Base-by-base conservation (phyloP, 2,797 vertebrate genomes). In the Potorous gilbertii region DNA sequence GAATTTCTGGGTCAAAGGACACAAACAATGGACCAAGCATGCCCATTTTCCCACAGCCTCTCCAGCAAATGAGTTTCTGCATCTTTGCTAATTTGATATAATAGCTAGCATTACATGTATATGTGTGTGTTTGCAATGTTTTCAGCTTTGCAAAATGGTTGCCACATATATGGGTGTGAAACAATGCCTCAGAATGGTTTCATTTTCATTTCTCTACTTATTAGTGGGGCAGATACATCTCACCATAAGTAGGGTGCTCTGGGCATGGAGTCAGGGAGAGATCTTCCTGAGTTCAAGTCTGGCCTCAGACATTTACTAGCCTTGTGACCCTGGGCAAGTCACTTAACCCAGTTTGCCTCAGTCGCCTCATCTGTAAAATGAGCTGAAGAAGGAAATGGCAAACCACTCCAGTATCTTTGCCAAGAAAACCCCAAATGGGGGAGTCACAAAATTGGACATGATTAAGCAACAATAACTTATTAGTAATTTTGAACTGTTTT, bases 101-200 rank as follows among this genome's bases (percentile, higher is more conserved):
- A 46, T 1, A 93, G 56, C 46, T 95, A 74, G 40, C n/a, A 24
- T n/a, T 87, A 59, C 24, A 56, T 59, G 13, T 31, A 50, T n/a
- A n/a, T n/a, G 16, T 50, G n/a, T 46, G 18, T 90, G 57, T 81
- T 92, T 56, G 3, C 13, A 34, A 92, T 94, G 91, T 59, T 96
- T 92, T 93, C 55, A 94, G 24, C 90, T 92, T 95, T 90, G 92
- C 29, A 46, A 81, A 81, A 81, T 81, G n/a, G 6, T 46, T 81
- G 46, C 66, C 66, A 81, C 3, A 11, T 46, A 81, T 46, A 81
- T 21, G 34, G 16, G 34, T 21, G 2, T 81, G n/a, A 74, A 1
- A 74, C 40, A 74, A 40, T 29, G 10, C 34, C 62, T 40, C 62
- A 74, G 62, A 74, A 40, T 40, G 8, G 40, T 74, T 74, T 74